Base-by-base conservation (phyloP, 2,888 invertebrate genomes). In the Eueremaeus valkanovi region DNA sequence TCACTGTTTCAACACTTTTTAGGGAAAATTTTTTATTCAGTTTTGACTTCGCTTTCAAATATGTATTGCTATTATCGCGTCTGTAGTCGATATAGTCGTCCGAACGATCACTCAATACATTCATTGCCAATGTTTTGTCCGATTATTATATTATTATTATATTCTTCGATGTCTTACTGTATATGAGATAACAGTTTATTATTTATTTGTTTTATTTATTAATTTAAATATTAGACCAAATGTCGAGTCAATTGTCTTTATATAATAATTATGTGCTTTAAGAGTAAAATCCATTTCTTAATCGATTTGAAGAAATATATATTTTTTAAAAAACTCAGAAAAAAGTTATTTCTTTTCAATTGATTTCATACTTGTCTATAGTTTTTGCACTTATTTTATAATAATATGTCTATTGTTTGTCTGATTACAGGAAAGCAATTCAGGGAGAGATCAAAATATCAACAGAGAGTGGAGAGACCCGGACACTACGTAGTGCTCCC, bases 401-500 rank as follows among this genome's bases (percentile, higher is more conserved):
- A 18, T 31, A 33, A 16, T 27, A 9, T 24, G 24, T 55, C 11
- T 29, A 16, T 31, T 24, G 21, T 55, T 13, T 55, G 11, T 72
- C 11, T 29, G 5, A n/a, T 58, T 51, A 70, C 55, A 78, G 78
- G 68, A 78, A 78, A 77, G 73, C 77, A 51, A 74, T 78, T 55
- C 77, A 78, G 76, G 78, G 77, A 45, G 78, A 78, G 29, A 78
- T 77, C 42, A 77, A 76, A 21, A 76, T 77, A 36, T 74, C 78
- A 1, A 76, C 76, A 3, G 78, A 76, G 73, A 81, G 79, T 73
- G 81, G 80, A 2, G 80, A 79, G 79, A 79, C 79, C 68, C 77
- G 80, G 42, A 79, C 79, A n/a, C 77, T 80, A 40, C 78, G 80
- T 72, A 79, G 90, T 80, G 92, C 92, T 58, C 92, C 93, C 24